A percentile compares a stretch with the other conserved stretches of the same genome.
Conservation (phyloP, 2,113 vertebrate genomes). For the Zapus hudsonius region DNA sequence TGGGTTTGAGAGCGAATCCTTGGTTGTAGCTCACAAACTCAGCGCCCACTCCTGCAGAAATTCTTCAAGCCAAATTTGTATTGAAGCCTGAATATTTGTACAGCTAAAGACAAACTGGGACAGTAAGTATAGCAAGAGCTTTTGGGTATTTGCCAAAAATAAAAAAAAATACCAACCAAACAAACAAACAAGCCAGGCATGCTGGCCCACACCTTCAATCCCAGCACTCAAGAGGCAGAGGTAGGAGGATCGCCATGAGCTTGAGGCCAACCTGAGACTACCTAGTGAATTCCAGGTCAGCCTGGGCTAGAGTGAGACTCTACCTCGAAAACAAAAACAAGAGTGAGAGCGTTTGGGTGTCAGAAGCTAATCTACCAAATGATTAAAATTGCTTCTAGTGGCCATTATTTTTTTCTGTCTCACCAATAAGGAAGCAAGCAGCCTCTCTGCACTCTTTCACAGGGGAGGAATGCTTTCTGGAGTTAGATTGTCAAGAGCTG, state of each 20-base stretch:
- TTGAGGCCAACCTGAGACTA: too few relatives aligned
- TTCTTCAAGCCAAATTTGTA: conserved; percentile 10
- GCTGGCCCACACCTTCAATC: too few relatives aligned
- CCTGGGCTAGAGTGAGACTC: too few relatives aligned
- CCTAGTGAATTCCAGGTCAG: too few relatives aligned
- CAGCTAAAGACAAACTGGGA: conserved; percentile 45
- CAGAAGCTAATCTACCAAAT: conserved; percentile 62
- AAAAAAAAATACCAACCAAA: too few relatives aligned
- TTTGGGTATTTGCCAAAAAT: too few relatives aligned
- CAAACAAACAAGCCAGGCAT: too few relatives aligned
- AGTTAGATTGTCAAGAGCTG: conserved; percentile 68
- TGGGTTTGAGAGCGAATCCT: conserved; percentile 63
- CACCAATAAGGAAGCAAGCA: conserved; percentile 75
- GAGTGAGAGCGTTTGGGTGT: conserved; percentile 45
- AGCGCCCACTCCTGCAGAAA: conserved; percentile 27
- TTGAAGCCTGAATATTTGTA: background rate
- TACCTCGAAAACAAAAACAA: too few relatives aligned
- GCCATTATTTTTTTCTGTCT: conserved; percentile 70
- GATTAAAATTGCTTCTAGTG: conserved; percentile 68
- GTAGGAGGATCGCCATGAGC: too few relatives aligned
- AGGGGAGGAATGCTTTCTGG: conserved; percentile 68
- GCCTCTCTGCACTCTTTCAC: conserved; percentile 66
- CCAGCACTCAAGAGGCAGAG: too few relatives aligned
- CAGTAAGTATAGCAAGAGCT: background rate
- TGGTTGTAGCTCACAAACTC: conserved; percentile 52